A percentile compares a stretch with the other conserved stretches of the same genome.
Evolutionary conservation across 2,797 vertebrate genomes (phyloP).

Genomic region (Eurystomus glaucurus): DNA sequence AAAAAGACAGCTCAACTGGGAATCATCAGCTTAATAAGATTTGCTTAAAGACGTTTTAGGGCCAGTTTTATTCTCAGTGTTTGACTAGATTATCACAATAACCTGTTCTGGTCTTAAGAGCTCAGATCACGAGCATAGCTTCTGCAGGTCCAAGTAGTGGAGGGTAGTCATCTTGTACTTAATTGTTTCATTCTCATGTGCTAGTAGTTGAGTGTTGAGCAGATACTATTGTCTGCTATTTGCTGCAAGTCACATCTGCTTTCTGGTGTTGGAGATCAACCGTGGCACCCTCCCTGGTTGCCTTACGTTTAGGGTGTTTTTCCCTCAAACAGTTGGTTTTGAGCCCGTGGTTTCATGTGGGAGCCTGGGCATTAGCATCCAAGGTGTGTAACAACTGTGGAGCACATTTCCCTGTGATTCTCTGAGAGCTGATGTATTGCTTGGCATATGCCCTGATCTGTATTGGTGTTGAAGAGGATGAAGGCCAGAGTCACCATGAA

Average conservation of each 20-base stretch:
- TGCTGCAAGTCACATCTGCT: not conserved
- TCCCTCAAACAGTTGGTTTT: not conserved
- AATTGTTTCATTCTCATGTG: accelerated
- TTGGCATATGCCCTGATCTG: not conserved
- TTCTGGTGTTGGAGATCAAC: not conserved
- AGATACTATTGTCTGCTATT: not conserved
- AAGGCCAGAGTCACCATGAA: not conserved
- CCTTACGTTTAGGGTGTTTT: not conserved
- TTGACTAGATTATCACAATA: not conserved
- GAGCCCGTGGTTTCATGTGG: not conserved
- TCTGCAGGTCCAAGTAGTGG: not conserved
- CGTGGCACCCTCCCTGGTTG: not conserved
- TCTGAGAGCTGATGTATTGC: not conserved
- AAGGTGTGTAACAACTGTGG: not conserved
- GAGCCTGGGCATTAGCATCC: not conserved
- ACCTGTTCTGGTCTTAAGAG: not conserved
- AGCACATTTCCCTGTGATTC: not conserved
- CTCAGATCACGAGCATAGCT: not conserved
- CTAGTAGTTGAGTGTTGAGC: not conserved
- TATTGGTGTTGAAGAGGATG: not conserved
- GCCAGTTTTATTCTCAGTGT: not conserved
- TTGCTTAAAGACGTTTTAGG: not conserved
- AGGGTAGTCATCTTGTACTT: not conserved
- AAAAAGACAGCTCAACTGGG: not conserved
- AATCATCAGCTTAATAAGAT: not conserved